Evolutionary conservation across 1,140 invertebrate genomes (phyloP), one percentile per base, ranked within the genome.

Genomic region (Argopecten irradians): DNA sequence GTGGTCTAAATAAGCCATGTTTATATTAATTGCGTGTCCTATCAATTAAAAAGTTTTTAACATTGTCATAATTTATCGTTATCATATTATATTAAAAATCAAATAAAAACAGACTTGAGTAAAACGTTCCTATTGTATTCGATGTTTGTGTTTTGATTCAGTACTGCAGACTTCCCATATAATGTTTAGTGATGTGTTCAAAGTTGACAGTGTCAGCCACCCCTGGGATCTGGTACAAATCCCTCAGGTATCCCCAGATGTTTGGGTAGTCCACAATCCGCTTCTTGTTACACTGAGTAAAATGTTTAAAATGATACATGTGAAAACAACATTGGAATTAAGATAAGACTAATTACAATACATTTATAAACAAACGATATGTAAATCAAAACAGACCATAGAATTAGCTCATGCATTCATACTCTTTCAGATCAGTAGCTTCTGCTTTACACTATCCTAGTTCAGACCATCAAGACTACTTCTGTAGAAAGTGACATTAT

Each of bases 201-300:
- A 91, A 87, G 88, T 95, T 90, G 0, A 94, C 92, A 9, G 95
- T 95, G 0, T 93, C 93, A 28, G 88, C 87, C 33, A 95, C 88
- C 35, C 93, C 95, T 9, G 88, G 88, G 1, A 91, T 91, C 88
- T 95, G 94, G 88, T 94, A 95, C 32, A 95, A 86, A 34, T 95
- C 94, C 14, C 93, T 87, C 16, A 91, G 43, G 87, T 93, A 95
- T 28, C 87, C 92, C 93, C 94, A 95, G 0, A 94, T 86, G 85
- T 94, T 95, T 0, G 93, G 93, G 84, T 95, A 95, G 84, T 95
- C 94, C 22, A 92, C 85, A 34, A 95, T 93, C 84, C 93, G 91
- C 34, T 93, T 93, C 88, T 92, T 93, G 88, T 94, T 94, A 82
- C 93, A 93, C 93, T 94, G 86, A 43, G 90, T 86, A 39, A 82